Conservation (phyloP, 2,888 invertebrate genomes). For the Neoaliturus tenellus region DNA sequence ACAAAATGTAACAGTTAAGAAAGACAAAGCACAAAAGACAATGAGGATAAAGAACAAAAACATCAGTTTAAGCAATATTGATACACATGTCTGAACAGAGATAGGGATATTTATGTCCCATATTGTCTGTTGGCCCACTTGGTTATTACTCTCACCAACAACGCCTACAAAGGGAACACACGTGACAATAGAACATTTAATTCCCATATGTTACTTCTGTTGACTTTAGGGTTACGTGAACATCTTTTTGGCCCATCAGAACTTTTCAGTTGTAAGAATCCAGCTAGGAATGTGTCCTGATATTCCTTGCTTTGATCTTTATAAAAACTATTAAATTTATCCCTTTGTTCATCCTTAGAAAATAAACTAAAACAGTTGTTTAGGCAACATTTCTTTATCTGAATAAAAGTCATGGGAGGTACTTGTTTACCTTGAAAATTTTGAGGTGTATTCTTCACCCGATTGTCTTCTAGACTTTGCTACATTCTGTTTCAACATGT, state of each 20-base stretch:
- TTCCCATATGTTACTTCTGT: neutral
- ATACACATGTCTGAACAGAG: too few relatives aligned
- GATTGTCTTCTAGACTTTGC: constrained; percentile 4
- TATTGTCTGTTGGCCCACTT: too few relatives aligned
- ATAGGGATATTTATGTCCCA: too few relatives aligned
- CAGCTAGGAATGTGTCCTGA: constrained; percentile 47
- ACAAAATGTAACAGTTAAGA: too few relatives aligned
- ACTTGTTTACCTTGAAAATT: neutral
- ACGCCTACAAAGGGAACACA: too few relatives aligned
- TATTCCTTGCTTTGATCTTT: neutral
- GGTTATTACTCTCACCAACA: too few relatives aligned
- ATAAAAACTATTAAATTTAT: constrained; percentile 22
- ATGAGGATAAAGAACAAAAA: too few relatives aligned
- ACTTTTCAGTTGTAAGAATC: constrained; percentile 14
- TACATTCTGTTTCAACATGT: neutral
- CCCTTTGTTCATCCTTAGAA: neutral
- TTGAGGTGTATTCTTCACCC: neutral
- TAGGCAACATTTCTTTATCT: neutral
- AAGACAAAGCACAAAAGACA: too few relatives aligned
- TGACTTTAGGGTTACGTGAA: too few relatives aligned
- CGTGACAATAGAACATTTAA: too few relatives aligned
- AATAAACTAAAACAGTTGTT: constrained; percentile 7
- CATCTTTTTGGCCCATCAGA: neutral
- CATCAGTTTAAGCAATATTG: too few relatives aligned
- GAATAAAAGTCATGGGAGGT: neutral